Conservation (phyloP, 2,113 vertebrate genomes). For the Phyllostomus discolor region DNA sequence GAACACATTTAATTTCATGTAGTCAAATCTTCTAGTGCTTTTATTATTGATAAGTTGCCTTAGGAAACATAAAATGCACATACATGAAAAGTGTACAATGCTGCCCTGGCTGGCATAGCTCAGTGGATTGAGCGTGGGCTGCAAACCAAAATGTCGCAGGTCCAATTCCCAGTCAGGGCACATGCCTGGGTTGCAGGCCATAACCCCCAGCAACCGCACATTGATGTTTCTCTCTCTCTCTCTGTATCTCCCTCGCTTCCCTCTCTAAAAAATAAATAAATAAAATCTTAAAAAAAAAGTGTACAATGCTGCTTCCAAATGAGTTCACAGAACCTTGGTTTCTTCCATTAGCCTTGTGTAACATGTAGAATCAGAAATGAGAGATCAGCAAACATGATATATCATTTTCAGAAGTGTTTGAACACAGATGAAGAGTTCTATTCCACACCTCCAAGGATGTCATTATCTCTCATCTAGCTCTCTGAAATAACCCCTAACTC, state of each 20-base stretch:
- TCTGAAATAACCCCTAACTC: neutral
- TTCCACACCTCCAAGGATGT: neutral
- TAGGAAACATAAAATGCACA: constrained; percentile 16
- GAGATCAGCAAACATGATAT: neutral
- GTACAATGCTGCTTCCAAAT: neutral
- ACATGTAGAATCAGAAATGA: neutral
- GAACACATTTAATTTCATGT: neutral
- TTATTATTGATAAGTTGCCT: constrained; percentile 34
- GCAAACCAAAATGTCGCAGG: no score
- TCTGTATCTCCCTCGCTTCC: no score
- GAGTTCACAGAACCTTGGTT: neutral
- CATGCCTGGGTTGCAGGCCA: no score
- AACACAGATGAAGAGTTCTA: neutral
- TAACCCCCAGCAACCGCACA: no score
- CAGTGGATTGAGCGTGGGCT: no score
- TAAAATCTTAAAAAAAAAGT: neutral
- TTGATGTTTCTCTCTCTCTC: no score
- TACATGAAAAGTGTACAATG: neutral
- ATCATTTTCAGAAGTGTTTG: neutral
- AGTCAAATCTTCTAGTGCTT: neutral
- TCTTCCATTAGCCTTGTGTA: neutral
- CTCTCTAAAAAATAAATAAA: no score
- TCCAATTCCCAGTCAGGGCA: no score
- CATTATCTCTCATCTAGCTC: neutral
- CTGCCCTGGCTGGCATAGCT: no score